These are phyloP conservation scores for Bolinopsis microptera DNA, from an alignment of 37 sponge, comb jelly and placozoan genomes.

Conservation along the genomic window DNA sequence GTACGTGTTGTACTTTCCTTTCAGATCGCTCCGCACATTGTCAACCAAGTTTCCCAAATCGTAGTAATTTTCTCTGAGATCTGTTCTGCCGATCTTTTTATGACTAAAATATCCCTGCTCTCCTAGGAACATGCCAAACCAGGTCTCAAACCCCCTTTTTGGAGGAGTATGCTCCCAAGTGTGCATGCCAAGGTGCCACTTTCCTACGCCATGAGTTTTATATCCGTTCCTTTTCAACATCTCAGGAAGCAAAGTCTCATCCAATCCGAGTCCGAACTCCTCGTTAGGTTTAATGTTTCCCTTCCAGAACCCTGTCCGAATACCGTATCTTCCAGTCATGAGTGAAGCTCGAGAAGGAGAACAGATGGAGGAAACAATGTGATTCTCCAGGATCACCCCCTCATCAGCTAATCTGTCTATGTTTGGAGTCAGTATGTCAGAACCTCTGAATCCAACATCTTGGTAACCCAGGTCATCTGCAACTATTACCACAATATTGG, in stretches of 20 bases:
- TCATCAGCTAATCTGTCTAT: not conserved
- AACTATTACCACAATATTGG: slow-evolving; percentile 23
- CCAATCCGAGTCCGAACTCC: slow-evolving; percentile 28
- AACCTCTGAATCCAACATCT: slow-evolving; percentile 40
- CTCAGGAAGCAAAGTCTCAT: slow-evolving; percentile 33
- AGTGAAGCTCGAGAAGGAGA: slow-evolving; percentile 21
- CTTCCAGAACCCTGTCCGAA: slow-evolving; percentile 58
- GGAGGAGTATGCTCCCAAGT: not conserved
- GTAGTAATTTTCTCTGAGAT: slow-evolving; percentile 12
- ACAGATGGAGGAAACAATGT: not conserved
- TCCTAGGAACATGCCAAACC: slow-evolving; percentile 16
- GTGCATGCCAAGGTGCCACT: slow-evolving; percentile 47
- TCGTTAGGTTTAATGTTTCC: not conserved
- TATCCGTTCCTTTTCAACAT: slow-evolving; percentile 36
- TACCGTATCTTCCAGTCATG: slow-evolving; percentile 23
- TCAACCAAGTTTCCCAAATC: not conserved
- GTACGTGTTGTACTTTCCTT: slow-evolving; percentile 12
- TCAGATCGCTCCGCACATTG: not conserved
- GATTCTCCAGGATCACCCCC: slow-evolving; percentile 59
- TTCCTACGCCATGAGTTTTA: slow-evolving; percentile 14
- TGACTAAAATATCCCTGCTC: slow-evolving; percentile 18
- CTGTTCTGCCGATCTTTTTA: not conserved
- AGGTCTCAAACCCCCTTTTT: slow-evolving; percentile 29
- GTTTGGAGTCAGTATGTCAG: slow-evolving; percentile 56
- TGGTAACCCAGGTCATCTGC: slow-evolving; percentile 48